phyloP scores from a whole-genome alignment of 2,113 vertebrate genomes.

The Megaceryle maxima region DNA sequence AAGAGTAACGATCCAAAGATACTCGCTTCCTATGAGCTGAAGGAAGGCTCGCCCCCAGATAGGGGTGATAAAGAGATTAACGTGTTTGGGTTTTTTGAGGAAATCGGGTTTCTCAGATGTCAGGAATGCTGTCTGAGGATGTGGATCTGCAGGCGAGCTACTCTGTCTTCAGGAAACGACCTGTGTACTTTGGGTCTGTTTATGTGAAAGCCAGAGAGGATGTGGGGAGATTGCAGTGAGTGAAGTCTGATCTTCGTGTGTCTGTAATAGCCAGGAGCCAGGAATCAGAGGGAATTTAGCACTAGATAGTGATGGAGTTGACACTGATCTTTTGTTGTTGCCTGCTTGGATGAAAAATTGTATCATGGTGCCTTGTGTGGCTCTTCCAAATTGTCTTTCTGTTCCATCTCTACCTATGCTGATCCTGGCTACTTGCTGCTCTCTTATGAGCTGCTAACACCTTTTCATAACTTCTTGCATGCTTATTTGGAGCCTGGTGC shows the following conservation, averaged over 20 bases:
- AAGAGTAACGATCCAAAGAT: not conserved
- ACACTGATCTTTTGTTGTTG: not conserved
- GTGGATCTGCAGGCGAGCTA: not conserved
- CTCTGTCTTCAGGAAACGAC: not conserved
- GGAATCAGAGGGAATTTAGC: not conserved
- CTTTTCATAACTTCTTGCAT: not conserved
- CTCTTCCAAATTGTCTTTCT: not conserved
- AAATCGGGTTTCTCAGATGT: not conserved
- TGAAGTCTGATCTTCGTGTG: not conserved
- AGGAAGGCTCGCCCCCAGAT: not conserved
- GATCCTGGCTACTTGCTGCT: not conserved
- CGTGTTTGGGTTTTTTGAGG: rapidly evolving
- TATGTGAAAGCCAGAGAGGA: not conserved
- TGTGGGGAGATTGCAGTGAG: not conserved
- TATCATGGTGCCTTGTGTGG: not conserved
- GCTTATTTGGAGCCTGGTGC: not conserved
- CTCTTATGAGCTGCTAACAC: not conserved
- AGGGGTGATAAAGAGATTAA: not conserved
- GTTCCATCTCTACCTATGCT: not conserved
- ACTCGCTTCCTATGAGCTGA: not conserved
- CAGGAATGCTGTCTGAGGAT: not conserved
- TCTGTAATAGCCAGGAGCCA: not conserved
- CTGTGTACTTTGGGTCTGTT: not conserved
- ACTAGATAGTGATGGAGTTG: not conserved
- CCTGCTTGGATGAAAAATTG: rapidly evolving